Evolutionary conservation across 2,888 invertebrate species (phyloP).

Genomic region (Venustoraphidia nigricollis): DNA sequence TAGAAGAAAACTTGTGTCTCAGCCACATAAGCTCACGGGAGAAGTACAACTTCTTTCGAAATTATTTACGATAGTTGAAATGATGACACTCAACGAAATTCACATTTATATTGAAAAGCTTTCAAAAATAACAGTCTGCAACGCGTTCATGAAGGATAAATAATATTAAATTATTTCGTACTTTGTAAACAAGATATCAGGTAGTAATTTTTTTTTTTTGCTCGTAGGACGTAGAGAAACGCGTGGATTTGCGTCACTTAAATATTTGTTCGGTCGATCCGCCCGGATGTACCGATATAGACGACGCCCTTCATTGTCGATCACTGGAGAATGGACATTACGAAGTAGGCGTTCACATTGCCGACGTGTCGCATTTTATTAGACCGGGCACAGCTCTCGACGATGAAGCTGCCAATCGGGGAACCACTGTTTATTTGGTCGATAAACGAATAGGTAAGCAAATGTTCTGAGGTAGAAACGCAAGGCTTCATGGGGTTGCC

Average conservation of each 20-base stretch:
- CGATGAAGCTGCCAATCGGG: conserved; percentile 79
- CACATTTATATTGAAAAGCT: too few species aligned
- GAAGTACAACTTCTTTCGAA: too few species aligned
- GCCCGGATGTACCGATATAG: conserved; percentile 97
- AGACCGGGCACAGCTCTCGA: conserved; percentile 85
- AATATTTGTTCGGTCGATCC: conserved; percentile 94
- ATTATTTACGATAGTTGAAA: too few species aligned
- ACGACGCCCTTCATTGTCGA: conserved; percentile 90
- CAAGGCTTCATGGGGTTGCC: conserved; percentile 12
- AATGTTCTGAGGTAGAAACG: conserved; percentile 21
- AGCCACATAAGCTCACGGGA: too few species aligned
- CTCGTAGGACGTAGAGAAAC: conserved; percentile 52
- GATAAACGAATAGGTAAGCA: conserved; percentile 89
- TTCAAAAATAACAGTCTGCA: too few species aligned
- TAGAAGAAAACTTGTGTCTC: too few species aligned
- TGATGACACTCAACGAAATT: too few species aligned
- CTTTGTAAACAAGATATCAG: too few species aligned
- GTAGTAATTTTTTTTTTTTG: conserved; percentile 11
- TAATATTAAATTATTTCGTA: too few species aligned
- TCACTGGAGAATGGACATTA: conserved; percentile 53
- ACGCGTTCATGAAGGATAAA: too few species aligned
- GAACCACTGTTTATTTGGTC: conserved; percentile 93
- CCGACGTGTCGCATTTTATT: conserved; percentile 96
- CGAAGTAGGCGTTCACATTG: conserved; percentile 94
- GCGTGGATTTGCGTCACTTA: conserved; percentile 72